A percentile compares a stretch with the other conserved stretches of the same genome.
Conservation (phyloP, 2,797 vertebrate genomes). For the Hyperoplus lanceolatus region DNA sequence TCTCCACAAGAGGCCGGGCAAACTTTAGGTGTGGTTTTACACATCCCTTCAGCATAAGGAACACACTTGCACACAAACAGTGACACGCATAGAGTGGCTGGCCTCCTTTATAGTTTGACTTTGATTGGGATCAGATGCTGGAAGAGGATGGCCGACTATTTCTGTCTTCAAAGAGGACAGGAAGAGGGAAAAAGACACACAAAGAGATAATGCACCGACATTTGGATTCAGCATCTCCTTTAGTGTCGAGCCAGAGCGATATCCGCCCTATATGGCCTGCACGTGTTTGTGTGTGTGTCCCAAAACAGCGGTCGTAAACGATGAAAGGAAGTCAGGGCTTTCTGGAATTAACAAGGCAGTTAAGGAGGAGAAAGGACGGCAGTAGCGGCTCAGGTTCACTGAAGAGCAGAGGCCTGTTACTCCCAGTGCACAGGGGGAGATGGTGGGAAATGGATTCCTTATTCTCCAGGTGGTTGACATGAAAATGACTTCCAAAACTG, state of each 20-base stretch:
- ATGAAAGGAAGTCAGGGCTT: conserved; percentile 55
- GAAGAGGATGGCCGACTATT: conserved; percentile 5
- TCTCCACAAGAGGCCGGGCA: background rate
- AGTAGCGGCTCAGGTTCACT: conserved; percentile 40
- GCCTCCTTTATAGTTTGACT: background rate
- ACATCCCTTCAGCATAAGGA: conserved; percentile 1
- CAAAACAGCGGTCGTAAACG: conserved; percentile 35
- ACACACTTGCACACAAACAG: conserved; percentile 2
- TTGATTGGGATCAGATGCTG: conserved; percentile 61
- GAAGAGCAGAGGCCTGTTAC: conserved; percentile 25
- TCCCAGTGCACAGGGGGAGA: conserved; percentile 15
- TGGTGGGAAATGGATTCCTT: conserved; percentile 19
- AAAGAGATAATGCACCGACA: conserved; percentile 29
- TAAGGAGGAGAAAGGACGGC: conserved; percentile 61
- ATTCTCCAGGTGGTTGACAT: conserved; percentile 34
- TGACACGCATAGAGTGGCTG: conserved; percentile 7
- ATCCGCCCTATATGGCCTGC: conserved; percentile 9
- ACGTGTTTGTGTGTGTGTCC: conserved; percentile 18
- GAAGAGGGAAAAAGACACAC: conserved; percentile 32
- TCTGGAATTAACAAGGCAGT: conserved; percentile 46
- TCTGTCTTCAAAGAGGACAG: conserved; percentile 56
- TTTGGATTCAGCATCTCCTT: conserved; percentile 36
- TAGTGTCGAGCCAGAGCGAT: conserved; percentile 32
- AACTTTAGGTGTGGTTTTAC: background rate
- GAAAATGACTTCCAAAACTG: conserved; percentile 46